Conservation (phyloP, 2,113 vertebrate species). For the Crotalus viridis region DNA sequence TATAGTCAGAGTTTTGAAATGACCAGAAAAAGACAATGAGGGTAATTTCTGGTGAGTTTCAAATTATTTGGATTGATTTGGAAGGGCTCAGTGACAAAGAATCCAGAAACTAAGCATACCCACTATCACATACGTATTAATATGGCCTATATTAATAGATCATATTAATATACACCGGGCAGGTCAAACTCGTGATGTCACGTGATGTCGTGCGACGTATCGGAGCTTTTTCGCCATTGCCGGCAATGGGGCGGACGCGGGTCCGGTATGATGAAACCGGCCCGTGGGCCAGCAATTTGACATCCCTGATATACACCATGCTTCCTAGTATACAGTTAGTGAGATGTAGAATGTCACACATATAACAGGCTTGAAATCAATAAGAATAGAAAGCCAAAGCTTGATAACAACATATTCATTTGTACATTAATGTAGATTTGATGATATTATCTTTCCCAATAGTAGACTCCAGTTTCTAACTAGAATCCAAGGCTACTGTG, state of each 20-base stretch:
- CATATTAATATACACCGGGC: background rate
- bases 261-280: too few species aligned
- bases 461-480: background rate
- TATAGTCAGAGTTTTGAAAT: background rate
- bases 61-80: background rate
- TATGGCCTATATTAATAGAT: background rate
- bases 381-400: background rate
- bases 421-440: background rate
- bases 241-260: too few species aligned
- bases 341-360: background rate
- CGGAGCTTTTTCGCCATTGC: too few species aligned
- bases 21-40: background rate
- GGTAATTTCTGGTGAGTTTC: background rate
- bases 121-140: background rate
- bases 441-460: background rate
- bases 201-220: too few species aligned
- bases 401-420: background rate
- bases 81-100: background rate
- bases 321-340: background rate
- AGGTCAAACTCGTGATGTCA: too few species aligned
- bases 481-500: background rate
- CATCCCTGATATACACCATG: background rate
- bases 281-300: too few species aligned
- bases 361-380: background rate
- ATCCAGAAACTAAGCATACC: background rate